phyloP scores from a whole-genome alignment of 2,113 vertebrate genomes.

The Trematomus loennbergii region DNA sequence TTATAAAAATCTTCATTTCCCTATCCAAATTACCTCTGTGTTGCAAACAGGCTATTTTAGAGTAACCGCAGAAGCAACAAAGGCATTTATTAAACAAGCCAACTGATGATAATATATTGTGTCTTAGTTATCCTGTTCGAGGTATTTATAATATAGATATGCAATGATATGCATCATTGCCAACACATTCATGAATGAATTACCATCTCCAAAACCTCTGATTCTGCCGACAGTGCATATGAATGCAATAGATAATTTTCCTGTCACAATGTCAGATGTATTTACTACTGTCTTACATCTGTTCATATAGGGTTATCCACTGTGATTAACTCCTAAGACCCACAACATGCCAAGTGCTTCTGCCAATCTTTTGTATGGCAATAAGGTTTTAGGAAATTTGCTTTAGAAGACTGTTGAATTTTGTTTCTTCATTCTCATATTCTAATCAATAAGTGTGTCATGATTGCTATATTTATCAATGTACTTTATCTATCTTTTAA shows the following conservation, averaged over 20 bases:
- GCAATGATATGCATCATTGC: not conserved
- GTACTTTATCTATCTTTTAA: not conserved
- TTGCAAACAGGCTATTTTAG: not conserved
- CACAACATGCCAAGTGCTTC: constrained; percentile 73
- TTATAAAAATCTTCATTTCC: constrained; percentile 1
- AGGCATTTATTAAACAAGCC: constrained; percentile 2
- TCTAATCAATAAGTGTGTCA: constrained; percentile 4
- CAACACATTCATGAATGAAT: constrained; percentile 18
- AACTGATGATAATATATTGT: not conserved
- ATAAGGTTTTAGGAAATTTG: constrained; percentile 36
- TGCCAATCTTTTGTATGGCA: constrained; percentile 80
- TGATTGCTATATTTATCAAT: not conserved
- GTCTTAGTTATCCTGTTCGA: not conserved
- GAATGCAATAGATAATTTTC: constrained; percentile 4
- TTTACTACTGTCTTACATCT: not conserved
- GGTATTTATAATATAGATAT: not conserved
- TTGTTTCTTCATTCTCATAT: not conserved
- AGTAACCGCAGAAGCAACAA: not conserved
- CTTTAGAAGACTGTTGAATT: constrained; percentile 25
- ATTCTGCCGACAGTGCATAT: not conserved
- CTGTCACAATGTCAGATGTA: not conserved
- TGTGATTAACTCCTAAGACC: constrained; percentile 30
- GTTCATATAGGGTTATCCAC: constrained; percentile 11
- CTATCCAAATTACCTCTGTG: not conserved
- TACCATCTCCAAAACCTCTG: not conserved